Base-by-base conservation (phyloP, 2,888 invertebrate species). In the Trissolcus brochymenae region DNA sequence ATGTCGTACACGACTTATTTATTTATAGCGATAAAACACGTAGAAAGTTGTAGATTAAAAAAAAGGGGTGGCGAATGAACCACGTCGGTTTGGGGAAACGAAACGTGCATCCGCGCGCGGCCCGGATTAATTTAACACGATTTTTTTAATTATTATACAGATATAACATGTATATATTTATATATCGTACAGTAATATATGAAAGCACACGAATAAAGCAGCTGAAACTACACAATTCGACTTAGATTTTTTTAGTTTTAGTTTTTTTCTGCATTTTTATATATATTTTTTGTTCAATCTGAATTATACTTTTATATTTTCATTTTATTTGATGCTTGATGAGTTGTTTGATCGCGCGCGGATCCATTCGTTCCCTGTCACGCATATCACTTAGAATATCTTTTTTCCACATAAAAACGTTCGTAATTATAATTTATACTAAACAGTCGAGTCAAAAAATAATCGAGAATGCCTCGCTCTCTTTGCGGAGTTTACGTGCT, bases 41-140 rank as follows among this genome's bases (percentile, higher is more conserved):
- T 86, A 86, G 86, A 87, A 86, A 87, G 84, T 84, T 70, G 84
- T 81, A 84, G 82, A 86, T 82, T 87, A 84, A 85, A 86, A 85
- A 87, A 86, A 81, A 74, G 65, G 81, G 73, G 77, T 73, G 79
- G 81, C 74, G 79, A 78, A 79, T 64, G 78, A 82, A 81, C 78
- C 82, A 81, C 64, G 74, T 77, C 80, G 79, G 80, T 78, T 57
- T 71, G 64, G 72, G 70, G 68, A 77, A 56, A n/a, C 1, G 7
- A 59, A 43, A 55, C 6, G 51, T 67, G 73, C 40, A 56, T 61
- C 62, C 25, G 49, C 19, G 21, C 49, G 61, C 49, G 57, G 54
- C 49, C 46, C 29, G 9, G 50, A 76, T 43, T 61, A 49, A 66
- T 29, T 65, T 65, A 57, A 65, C 64, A 61, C 53, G 61, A 41